Evolutionary conservation across 2,113 vertebrate species (phyloP).

Genomic region (Neodon shergylaensis): DNA sequence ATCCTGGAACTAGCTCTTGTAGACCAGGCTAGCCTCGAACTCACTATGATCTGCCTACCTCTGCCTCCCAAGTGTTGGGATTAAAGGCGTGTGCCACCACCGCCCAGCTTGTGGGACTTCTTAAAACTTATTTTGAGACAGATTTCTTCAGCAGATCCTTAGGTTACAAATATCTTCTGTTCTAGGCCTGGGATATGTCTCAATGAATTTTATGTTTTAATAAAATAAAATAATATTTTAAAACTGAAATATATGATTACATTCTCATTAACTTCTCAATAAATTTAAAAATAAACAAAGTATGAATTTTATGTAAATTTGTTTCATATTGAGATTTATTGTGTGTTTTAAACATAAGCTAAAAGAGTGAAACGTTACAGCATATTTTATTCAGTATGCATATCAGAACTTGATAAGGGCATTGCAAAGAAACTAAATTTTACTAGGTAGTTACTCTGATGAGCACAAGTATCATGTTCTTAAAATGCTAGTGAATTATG

Average conservation of each 20-base stretch:
- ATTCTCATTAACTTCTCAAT: background rate
- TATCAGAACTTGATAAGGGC: background rate
- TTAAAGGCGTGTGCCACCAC: no score
- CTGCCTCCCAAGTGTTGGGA: no score
- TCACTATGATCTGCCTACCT: no score
- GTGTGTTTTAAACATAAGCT: background rate
- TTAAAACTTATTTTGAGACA: background rate
- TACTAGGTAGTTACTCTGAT: background rate
- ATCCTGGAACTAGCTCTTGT: no score
- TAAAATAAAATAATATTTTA: background rate
- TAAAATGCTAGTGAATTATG: background rate
- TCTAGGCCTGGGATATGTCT: background rate
- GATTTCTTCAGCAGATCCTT: background rate
- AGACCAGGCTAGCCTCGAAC: no score
- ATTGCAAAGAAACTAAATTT: background rate
- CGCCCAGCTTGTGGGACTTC: background rate
- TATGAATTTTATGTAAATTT: background rate
- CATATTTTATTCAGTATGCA: background rate
- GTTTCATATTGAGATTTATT: background rate
- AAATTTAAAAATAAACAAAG: background rate
- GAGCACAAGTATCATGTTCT: background rate
- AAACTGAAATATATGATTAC: background rate
- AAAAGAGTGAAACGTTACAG: background rate
- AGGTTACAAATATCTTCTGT: background rate
- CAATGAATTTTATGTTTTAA: background rate